phyloP scores from a whole-genome alignment of 2,888 invertebrate species.

The Troilus luridus region DNA sequence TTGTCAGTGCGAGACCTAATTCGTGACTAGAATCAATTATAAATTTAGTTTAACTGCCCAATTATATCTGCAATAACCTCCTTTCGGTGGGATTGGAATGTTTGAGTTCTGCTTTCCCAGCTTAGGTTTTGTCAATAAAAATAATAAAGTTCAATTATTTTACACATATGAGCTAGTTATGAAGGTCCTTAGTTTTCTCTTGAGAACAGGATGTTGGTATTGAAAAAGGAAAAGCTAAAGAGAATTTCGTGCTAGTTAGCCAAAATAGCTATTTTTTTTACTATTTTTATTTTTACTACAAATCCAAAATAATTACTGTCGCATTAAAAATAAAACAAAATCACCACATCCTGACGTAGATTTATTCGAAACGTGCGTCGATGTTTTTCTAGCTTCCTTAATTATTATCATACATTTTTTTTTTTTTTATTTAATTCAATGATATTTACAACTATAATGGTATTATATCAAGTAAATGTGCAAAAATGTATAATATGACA shows the following conservation, averaged over 20 bases:
- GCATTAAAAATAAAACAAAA: too few species aligned
- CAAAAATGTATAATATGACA: too few species aligned
- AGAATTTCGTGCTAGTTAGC: not conserved
- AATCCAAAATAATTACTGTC: too few species aligned
- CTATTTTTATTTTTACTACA: too few species aligned
- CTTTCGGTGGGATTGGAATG: conserved; percentile 1
- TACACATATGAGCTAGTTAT: not conserved
- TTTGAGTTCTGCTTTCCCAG: not conserved
- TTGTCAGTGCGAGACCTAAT: not conserved
- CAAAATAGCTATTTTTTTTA: not conserved
- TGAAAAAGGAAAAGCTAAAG: not conserved
- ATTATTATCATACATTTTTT: too few species aligned
- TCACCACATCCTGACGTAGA: too few species aligned
- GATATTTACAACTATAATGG: too few species aligned
- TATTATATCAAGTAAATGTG: too few species aligned
- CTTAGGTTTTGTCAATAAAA: not conserved
- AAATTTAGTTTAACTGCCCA: conserved; percentile 20
- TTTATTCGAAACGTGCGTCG: too few species aligned
- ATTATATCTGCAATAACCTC: not conserved
- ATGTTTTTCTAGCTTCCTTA: too few species aligned
- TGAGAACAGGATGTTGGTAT: not conserved
- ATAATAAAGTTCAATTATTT: not conserved
- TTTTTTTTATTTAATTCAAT: too few species aligned
- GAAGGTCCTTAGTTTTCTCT: not conserved
- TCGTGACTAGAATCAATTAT: conserved; percentile 28